Percentiles rank a stretch among this genome's conserved stretches.
These are phyloP conservation scores for Idaea aversata DNA, from an alignment of 2,888 invertebrate genomes.

Conservation along the genomic window DNA sequence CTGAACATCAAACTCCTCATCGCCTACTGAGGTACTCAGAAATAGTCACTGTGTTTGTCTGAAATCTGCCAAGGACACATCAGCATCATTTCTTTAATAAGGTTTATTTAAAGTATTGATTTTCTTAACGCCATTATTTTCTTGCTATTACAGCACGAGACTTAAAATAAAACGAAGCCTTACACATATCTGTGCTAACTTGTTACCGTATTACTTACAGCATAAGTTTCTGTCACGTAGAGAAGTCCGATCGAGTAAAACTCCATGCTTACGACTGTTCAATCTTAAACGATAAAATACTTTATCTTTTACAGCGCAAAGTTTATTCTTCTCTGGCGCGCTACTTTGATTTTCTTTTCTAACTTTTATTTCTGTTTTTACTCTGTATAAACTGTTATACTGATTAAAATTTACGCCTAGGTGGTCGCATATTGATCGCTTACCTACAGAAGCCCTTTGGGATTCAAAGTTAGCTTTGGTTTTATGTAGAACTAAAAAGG, in stretches of 20 bases:
- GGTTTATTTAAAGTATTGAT: slow-evolving; percentile 12
- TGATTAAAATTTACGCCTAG: slow-evolving; percentile 32
- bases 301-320: slow-evolving; percentile 32
- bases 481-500: slow-evolving; percentile 14
- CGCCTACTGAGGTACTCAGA: too few species aligned
- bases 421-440: slow-evolving; percentile 21
- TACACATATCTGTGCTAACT: slow-evolving; percentile 41
- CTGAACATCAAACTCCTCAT: too few species aligned
- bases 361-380: slow-evolving; percentile 31
- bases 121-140: slow-evolving; percentile 16
- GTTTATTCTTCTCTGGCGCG: slow-evolving; percentile 35
- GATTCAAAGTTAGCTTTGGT: slow-evolving; percentile 21
- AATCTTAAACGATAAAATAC: slow-evolving; percentile 33
- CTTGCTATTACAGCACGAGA: slow-evolving; percentile 15
- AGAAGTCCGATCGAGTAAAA: slow-evolving; percentile 48
- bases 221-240: slow-evolving; percentile 54
- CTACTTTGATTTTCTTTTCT: slow-evolving; percentile 29
- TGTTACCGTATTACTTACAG: slow-evolving; percentile 38
- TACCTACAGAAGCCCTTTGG: slow-evolving; percentile 17
- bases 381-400: slow-evolving; percentile 29
- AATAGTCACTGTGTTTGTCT: too few species aligned
- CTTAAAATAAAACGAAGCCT: slow-evolving; percentile 31
- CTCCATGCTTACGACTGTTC: slow-evolving; percentile 44
- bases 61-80: too few species aligned
- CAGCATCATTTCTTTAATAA: too few species aligned